Conservation (phyloP, 1,140 invertebrate species). For the Drosophila lini region DNA sequence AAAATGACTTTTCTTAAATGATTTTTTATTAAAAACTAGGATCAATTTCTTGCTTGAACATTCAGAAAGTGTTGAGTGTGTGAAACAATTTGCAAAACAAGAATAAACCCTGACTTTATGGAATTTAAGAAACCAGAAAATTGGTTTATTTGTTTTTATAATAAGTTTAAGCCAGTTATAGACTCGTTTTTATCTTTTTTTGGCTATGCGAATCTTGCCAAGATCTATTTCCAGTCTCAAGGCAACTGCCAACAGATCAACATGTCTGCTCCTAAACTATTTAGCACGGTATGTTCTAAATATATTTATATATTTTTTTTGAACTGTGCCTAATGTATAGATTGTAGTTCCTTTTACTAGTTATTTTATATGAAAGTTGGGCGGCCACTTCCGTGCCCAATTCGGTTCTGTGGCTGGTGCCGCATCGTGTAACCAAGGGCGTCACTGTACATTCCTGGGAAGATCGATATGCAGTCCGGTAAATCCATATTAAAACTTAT, state of each 20-base stretch:
- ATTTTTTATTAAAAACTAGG: too few relatives aligned
- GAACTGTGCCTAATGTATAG: not conserved
- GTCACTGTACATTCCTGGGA: not conserved
- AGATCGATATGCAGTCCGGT: not conserved
- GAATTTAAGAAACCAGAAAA: not conserved
- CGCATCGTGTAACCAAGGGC: not conserved
- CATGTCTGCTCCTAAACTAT: not conserved
- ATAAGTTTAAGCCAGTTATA: not conserved
- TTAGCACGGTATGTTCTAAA: not conserved
- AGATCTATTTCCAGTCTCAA: conserved; percentile 3
- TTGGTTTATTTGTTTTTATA: not conserved
- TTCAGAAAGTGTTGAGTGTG: too few relatives aligned
- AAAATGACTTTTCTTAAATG: too few relatives aligned
- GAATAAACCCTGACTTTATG: not conserved
- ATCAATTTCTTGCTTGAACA: too few relatives aligned
- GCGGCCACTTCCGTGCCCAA: not conserved
- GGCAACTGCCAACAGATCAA: not conserved
- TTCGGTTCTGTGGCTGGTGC: not conserved
- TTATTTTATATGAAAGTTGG: not conserved
- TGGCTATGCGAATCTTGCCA: not conserved
- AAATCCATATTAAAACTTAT: not conserved
- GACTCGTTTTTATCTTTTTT: not conserved
- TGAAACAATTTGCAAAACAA: not conserved
- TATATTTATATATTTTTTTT: too few relatives aligned
- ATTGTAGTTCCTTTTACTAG: not conserved